Percentiles rank a stretch among this genome's conserved stretches.
Evolutionary conservation across 1,140 invertebrate species (phyloP).

Genomic region (Holcopasites calliopsidis): DNA sequence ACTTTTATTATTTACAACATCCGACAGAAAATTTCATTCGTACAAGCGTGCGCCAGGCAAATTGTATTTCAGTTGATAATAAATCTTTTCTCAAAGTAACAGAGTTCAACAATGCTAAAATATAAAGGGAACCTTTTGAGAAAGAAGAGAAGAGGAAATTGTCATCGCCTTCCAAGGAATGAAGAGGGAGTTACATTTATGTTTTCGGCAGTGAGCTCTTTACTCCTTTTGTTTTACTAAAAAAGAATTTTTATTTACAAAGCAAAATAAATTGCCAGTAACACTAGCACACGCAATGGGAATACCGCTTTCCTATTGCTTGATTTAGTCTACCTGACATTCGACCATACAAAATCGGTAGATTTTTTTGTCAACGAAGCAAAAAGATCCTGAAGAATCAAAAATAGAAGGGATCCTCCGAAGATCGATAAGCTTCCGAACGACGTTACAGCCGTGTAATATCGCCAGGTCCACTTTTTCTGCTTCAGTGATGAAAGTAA

Average conservation of each 20-base stretch:
- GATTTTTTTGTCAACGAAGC: slow-evolving; percentile 22
- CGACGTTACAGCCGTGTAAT: slow-evolving; percentile 2
- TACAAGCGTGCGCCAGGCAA: no score
- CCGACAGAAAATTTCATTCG: not conserved
- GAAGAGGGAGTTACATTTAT: slow-evolving; percentile 11
- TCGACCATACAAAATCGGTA: slow-evolving; percentile 40
- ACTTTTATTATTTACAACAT: not conserved
- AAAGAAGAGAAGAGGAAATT: not conserved
- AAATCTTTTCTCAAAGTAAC: not conserved
- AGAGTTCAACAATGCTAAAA: not conserved
- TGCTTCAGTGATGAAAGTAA: slow-evolving; percentile 1
- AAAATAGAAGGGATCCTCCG: slow-evolving; percentile 24
- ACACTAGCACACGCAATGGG: slow-evolving; percentile 40
- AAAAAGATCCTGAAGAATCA: slow-evolving; percentile 33
- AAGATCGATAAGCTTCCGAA: slow-evolving; percentile 30
- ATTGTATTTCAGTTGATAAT: not conserved
- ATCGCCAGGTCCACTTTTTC: slow-evolving; percentile 17
- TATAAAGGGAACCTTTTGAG: no score
- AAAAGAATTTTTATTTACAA: slow-evolving; percentile 55
- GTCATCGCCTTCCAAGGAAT: slow-evolving; percentile 1
- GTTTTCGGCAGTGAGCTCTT: slow-evolving; percentile 10
- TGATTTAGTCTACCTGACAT: slow-evolving; percentile 28
- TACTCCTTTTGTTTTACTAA: slow-evolving; percentile 35
- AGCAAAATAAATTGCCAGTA: slow-evolving; percentile 39
- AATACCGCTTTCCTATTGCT: slow-evolving; percentile 53